Evolutionary conservation across 2,797 vertebrate genomes (phyloP).

Genomic region (Helostoma temminkii): DNA sequence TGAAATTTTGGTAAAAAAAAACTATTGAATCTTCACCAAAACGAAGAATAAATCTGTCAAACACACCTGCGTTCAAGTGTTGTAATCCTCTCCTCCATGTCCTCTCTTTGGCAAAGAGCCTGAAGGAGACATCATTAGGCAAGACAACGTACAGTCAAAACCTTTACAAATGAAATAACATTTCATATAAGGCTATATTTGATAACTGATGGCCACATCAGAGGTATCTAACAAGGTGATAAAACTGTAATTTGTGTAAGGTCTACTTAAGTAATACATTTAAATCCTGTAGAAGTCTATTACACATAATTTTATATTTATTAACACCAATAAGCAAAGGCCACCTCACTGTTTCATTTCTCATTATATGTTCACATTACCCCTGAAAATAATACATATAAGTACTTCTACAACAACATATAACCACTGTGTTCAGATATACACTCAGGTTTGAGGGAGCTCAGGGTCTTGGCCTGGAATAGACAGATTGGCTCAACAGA

Average conservation of each 20-base stretch:
- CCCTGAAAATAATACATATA: conserved; percentile 15
- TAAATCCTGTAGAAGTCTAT: not conserved
- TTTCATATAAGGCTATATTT: conserved; percentile 4
- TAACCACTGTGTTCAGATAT: conserved; percentile 41
- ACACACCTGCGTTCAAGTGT: conserved; percentile 90
- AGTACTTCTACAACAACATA: conserved; percentile 11
- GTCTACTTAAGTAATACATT: not conserved
- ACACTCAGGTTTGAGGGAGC: conserved; percentile 35
- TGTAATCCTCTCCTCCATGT: conserved; percentile 96
- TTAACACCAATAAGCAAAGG: not conserved
- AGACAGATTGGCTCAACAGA: conserved; percentile 77
- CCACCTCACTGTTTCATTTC: not conserved
- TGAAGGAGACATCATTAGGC: conserved; percentile 58
- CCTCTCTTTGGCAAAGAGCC: conserved; percentile 93
- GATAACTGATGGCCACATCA: not conserved
- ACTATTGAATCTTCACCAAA: not conserved
- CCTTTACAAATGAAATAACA: not conserved
- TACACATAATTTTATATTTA: conserved; percentile 5
- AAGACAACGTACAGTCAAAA: not conserved
- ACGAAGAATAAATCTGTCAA: conserved; percentile 11
- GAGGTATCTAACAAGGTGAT: not conserved
- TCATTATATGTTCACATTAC: conserved; percentile 2
- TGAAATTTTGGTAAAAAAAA: conserved; percentile 2
- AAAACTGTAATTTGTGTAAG: not conserved
- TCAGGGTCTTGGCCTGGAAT: conserved; percentile 58